Conservation (phyloP, 2,797 vertebrate species). For the Anguilla megastoma region DNA sequence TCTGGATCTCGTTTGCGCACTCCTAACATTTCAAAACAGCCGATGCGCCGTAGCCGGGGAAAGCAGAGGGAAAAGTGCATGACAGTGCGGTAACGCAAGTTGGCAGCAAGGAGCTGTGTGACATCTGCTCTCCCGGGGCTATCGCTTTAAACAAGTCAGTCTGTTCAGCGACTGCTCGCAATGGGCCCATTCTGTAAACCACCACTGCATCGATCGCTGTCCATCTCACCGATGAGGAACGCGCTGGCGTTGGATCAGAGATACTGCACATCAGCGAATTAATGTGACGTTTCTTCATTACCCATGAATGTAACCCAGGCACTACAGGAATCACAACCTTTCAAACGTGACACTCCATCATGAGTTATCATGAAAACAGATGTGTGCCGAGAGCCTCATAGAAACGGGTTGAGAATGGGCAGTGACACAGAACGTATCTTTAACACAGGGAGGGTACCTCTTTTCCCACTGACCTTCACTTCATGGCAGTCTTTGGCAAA, state of each 20-base stretch:
- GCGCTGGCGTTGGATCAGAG: constrained; percentile 12
- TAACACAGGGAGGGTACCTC: neutral
- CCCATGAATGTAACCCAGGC: constrained; percentile 28
- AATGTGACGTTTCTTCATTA: constrained; percentile 40
- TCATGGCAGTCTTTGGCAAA: neutral
- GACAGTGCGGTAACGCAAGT: neutral
- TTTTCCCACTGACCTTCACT: neutral
- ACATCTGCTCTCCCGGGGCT: constrained; percentile 1
- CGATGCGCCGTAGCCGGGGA: neutral
- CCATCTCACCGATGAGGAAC: neutral
- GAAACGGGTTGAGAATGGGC: neutral
- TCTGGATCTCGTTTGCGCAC: constrained; percentile 32
- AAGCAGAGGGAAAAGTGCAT: neutral
- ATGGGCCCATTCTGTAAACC: constrained; percentile 26
- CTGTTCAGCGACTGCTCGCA: neutral
- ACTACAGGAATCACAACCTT: constrained; percentile 12
- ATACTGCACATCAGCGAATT: constrained; percentile 39
- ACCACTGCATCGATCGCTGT: constrained; percentile 20
- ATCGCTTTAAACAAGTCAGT: constrained; percentile 27
- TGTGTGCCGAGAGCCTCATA: neutral
- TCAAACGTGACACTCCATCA: constrained; percentile 29
- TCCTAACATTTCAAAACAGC: constrained; percentile 27
- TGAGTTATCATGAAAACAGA: constrained; percentile 21
- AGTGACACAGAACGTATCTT: neutral
- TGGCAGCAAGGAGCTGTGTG: constrained; percentile 27